These are phyloP conservation scores for Epizoanthus fatuus DNA, from an alignment of 92 coral and sea anemone species.

Conservation along the genomic window DNA sequence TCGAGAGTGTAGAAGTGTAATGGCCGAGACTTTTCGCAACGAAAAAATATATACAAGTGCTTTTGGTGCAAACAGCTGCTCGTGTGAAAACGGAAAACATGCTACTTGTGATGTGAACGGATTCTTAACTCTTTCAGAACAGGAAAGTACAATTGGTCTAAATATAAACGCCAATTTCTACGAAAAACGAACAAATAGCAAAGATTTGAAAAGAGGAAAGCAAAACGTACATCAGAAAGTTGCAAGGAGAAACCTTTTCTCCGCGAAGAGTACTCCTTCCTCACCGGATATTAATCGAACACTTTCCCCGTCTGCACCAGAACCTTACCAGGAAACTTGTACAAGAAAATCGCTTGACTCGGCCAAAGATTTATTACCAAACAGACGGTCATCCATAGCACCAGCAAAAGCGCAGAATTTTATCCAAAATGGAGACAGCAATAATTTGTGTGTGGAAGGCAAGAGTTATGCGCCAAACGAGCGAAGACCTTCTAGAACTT, in stretches of 20 bases:
- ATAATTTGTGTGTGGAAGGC: conserved; percentile 69
- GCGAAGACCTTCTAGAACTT: not conserved
- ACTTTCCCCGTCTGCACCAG: not conserved
- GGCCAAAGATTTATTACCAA: conserved; percentile 1
- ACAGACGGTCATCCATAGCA: not conserved
- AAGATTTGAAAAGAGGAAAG: not conserved
- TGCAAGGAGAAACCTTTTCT: not conserved
- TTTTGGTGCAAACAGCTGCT: not conserved
- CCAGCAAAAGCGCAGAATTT: conserved; percentile 53
- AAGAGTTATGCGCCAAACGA: conserved; percentile 70
- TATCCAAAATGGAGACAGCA: conserved; percentile 16
- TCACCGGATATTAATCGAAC: conserved; percentile 3
- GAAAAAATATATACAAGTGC: not conserved
- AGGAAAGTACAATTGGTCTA: not conserved
- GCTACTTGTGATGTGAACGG: not conserved
- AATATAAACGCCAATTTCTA: not conserved
- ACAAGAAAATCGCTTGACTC: conserved; percentile 7
- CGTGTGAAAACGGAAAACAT: conserved; percentile 4
- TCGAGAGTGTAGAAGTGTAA: conserved; percentile 4
- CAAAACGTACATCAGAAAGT: not conserved
- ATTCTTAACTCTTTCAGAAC: not conserved
- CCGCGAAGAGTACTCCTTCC: conserved; percentile 15
- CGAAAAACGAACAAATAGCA: not conserved
- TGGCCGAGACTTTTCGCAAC: not conserved
- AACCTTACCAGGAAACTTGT: not conserved